Percentiles rank a stretch among this genome's conserved stretches.
Conservation (phyloP, 2,888 invertebrate species). For the Cinara cedri region DNA sequence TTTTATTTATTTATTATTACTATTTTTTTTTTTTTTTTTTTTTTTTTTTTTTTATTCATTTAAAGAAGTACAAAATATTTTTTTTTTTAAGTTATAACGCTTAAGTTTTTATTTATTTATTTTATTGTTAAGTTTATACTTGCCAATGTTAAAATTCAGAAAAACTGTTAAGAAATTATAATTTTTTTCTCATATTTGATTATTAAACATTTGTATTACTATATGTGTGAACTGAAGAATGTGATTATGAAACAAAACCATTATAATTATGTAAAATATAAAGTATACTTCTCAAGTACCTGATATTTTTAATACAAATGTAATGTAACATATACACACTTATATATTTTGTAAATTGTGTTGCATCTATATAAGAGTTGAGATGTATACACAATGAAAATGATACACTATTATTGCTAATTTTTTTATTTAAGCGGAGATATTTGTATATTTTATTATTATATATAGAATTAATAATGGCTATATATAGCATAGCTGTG, state of each 20-base stretch:
- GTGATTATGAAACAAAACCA: slow-evolving; percentile 34
- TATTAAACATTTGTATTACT: slow-evolving; percentile 11
- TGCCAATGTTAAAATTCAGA: slow-evolving; percentile 28
- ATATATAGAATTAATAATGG: slow-evolving; percentile 16
- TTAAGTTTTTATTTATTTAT: slow-evolving; percentile 48
- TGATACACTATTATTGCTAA: slow-evolving; percentile 41
- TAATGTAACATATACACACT: slow-evolving; percentile 29
- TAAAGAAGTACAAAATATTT: slow-evolving; percentile 49
- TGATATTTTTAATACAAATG: slow-evolving; percentile 47
- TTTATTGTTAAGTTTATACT: slow-evolving; percentile 40
- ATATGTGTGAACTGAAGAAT: slow-evolving; percentile 21
- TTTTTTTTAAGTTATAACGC: slow-evolving; percentile 26
- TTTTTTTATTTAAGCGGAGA: slow-evolving; percentile 16
- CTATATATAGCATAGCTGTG: neutral
- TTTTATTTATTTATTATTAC: slow-evolving; percentile 36
- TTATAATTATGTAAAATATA: slow-evolving; percentile 29
- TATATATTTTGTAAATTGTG: slow-evolving; percentile 44
- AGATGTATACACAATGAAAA: neutral
- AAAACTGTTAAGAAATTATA: slow-evolving; percentile 23
- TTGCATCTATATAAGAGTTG: neutral
- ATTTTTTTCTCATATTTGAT: slow-evolving; percentile 8
- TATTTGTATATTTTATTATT: slow-evolving; percentile 37
- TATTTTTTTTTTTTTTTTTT: slow-evolving; percentile 5
- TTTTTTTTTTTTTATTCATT: slow-evolving; percentile 25
- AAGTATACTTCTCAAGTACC: slow-evolving; percentile 49